Base-by-base conservation (phyloP, 2,113 vertebrate genomes). In the Scalopus aquaticus region DNA sequence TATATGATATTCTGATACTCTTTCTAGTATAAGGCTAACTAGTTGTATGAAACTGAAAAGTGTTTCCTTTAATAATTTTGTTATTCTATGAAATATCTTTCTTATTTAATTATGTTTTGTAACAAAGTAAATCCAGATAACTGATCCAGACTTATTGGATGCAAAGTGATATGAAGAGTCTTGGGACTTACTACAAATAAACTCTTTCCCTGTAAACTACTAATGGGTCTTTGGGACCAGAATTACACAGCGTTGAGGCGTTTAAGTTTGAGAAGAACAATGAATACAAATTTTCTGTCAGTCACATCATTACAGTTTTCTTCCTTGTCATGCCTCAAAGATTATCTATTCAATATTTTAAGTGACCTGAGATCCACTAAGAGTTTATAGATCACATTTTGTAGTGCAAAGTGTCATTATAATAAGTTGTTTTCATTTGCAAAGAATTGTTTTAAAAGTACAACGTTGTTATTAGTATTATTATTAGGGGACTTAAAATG, bases 61-160 rank as follows among this genome's bases (percentile, higher is more conserved):
- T 92, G 7, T 90, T 84, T 93, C 12, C 46, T 87, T 62, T n/a
- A 46, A 6, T 60, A 69, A 77, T 44, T 95, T 22, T 83, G n/a
- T 78, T 78, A 73, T 7, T 49, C 6, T 76, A 51, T 83, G 28
- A 67, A 80, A 91, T 74, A 39, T 64, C 32, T 82, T 69, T 93
- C 15, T 92, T 70, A 90, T 74, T 46, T 60, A 89, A 74, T 74
- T 73, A 51, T 44, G 3, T 90, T 93, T 69, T 82, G 10, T 70
- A 49, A 54, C 28, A 5, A 69, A 77, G 78, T 77, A 83, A 74
- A 87, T 60, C 0, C 30, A 79, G 1, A 26, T 70, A 39, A 72
- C 28, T 74, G 32, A 62, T 56, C 2, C 42, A 58, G 26, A 20
- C 2, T 2, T 78, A 28, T 42, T 58, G 58, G 26, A 35, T 76